Base-by-base conservation (phyloP, 1,140 invertebrate species). In the Mercenaria mercenaria region DNA sequence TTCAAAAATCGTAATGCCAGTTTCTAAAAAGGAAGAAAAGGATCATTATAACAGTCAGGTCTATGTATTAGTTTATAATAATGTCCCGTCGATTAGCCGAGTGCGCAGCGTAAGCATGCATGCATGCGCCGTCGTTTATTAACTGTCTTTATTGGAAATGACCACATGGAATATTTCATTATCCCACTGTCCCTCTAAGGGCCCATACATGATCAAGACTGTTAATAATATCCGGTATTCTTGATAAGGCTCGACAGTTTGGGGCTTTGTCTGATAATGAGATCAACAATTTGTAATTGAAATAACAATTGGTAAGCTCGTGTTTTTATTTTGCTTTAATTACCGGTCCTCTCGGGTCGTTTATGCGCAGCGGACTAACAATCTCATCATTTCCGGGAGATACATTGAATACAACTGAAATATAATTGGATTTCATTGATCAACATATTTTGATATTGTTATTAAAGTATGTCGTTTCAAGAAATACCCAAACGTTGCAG, bases 211-310 rank as follows among this genome's bases (percentile, higher is more conserved):
- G 26, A 26, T 8, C 15, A 34, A 26, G n/a, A 29, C 8, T n/a
- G 39, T 29, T 77, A 50, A 77, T 77, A 43, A 77, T 41, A 34
- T 77, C 74, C 74, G 74, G 39, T 10, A 1, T 26, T 50, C 23
- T n/a, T 47, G 74, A 77, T 77, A 50, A 15, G 43, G 37, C 10
- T 32, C 3, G 74, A 50, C 74, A 50, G 39, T 32, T 47, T 77
- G 0, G 20, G 26, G 74, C 29, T 34, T 47, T 77, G 74, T 77
- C 43, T 29, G 41, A 15, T 8, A 77, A 77, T 41, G 43, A 77
- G 26, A 77, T 74, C 69, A 74, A 26, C 69, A 74, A 74, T 74
- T 77, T 20, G 26, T 52, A 77, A 77, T 77, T 77, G 74, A 43
- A 47, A 77, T 77, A 77, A 52, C 74, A 77, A 77, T 26, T 32